phyloP scores from a whole-genome alignment of 2,888 invertebrate species.

The Hipparchia sbordonii region DNA sequence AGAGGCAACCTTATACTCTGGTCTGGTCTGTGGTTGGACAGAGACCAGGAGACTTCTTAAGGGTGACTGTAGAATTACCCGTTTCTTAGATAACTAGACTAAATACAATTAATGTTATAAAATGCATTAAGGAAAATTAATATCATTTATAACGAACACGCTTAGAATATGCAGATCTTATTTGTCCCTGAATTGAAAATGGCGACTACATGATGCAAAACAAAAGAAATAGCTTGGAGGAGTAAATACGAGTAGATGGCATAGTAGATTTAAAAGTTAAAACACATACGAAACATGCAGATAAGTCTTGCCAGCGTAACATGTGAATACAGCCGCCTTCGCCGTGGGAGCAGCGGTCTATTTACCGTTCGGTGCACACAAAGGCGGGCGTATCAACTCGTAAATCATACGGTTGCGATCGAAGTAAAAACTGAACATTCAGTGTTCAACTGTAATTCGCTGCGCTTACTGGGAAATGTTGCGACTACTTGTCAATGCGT shows the following conservation, averaged over 20 bases:
- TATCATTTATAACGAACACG: not conserved
- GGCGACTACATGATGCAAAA: not conserved
- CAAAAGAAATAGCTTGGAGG: not conserved
- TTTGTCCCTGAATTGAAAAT: not conserved
- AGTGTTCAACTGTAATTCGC: slow-evolving; percentile 35
- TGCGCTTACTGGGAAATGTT: slow-evolving; percentile 23
- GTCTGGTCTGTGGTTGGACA: too few relatives aligned
- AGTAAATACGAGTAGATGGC: not conserved
- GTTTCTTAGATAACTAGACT: too few relatives aligned
- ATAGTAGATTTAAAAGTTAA: not conserved
- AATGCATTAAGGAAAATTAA: too few relatives aligned
- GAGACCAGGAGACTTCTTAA: not conserved
- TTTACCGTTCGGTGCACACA: slow-evolving; percentile 37
- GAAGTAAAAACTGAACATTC: slow-evolving; percentile 39
- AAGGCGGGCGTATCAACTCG: slow-evolving; percentile 30
- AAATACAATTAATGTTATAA: too few relatives aligned
- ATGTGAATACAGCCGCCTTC: slow-evolving; percentile 30
- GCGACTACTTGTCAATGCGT: slow-evolving; percentile 3
- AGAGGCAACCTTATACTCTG: too few relatives aligned
- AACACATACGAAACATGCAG: slow-evolving; percentile 1
- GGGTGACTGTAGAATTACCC: too few relatives aligned
- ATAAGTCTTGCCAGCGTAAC: slow-evolving; percentile 14
- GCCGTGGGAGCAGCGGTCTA: slow-evolving; percentile 48
- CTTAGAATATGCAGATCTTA: not conserved
- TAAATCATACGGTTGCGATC: slow-evolving; percentile 44